Evolutionary conservation across 2,113 vertebrate species (phyloP).

Genomic region (Ginglymostoma cirratum): DNA sequence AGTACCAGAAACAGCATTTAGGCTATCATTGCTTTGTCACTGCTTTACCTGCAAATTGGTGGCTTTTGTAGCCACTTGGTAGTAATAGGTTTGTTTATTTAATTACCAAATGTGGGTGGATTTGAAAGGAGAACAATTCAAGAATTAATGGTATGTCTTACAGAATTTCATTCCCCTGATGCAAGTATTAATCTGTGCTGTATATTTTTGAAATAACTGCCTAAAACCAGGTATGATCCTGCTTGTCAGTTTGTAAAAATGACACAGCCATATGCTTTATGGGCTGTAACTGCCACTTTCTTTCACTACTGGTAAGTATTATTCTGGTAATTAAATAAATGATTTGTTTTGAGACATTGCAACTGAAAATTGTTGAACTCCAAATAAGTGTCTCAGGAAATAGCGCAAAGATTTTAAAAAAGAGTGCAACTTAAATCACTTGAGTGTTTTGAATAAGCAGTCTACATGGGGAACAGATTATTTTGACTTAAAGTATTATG

Average conservation of each 20-base stretch:
- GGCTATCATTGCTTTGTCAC: no score
- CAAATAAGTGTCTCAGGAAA: not conserved
- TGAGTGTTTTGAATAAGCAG: not conserved
- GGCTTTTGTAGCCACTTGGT: not conserved
- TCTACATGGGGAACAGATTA: not conserved
- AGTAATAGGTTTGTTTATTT: not conserved
- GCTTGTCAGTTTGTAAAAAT: constrained; percentile 11
- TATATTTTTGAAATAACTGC: not conserved
- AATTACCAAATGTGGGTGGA: not conserved
- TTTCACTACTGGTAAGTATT: not conserved
- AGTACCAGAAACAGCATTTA: not conserved
- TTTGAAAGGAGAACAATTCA: not conserved
- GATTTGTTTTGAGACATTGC: not conserved
- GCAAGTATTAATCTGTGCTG: not conserved
- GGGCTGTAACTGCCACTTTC: not conserved
- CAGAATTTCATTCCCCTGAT: not conserved
- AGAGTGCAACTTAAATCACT: not conserved
- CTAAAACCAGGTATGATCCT: not conserved
- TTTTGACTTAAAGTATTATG: not conserved
- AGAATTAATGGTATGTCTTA: not conserved
- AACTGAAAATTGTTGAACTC: not conserved
- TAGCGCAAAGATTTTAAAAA: not conserved
- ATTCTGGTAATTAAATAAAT: not conserved
- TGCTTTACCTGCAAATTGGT: not conserved
- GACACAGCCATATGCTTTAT: not conserved